Evolutionary conservation across 1,140 invertebrate genomes (phyloP), one percentile per base, ranked within the genome.

Genomic region (Agrypnia vestita): DNA sequence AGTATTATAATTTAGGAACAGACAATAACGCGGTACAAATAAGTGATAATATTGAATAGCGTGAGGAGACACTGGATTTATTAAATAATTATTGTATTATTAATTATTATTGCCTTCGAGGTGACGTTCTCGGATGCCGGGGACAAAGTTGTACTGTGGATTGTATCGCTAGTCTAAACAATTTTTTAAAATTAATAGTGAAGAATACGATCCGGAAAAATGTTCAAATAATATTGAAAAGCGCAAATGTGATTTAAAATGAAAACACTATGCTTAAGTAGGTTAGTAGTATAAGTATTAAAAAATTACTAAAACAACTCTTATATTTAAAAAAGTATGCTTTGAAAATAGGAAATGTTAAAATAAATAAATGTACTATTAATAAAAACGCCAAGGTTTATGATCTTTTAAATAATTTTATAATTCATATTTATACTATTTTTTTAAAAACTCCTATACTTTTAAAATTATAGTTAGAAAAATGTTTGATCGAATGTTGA

Each of bases 201-300:
- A 13, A 64, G 19, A 64, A 44, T 62, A 62, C 13, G 12, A 72
- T 49, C 19, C 15, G 64, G 25, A 35, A 69, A 49, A 25, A 13
- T 4, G 11, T 46, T 83, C 84, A 87, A 85, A 88, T 87, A 80
- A 88, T 87, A 88, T 51, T 72, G 69, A 84, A 89, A 88, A 89
- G 88, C 88, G 86, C 86, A 87, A 87, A 88, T 89, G 87, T 89
- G 88, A 89, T 35, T 35, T 35, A 3, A 35, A 35, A n/a, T 89
- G 86, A 87, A 87, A 64, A 64, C 35, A 25, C 3, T 64, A 64
- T 64, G 25, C 61, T 64, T 61, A 59, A 21, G 55, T 59, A 59
- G 55, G 15, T 59, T 11, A 17, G 15, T 59, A 59, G 55, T 17
- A 21, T 9, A 10, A 59, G 17, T 59, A 59, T 59, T 59, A 59